Evolutionary conservation across 1,140 invertebrate genomes (phyloP), one percentile per base, ranked within the genome.

Genomic region (Drosophila auraria): DNA sequence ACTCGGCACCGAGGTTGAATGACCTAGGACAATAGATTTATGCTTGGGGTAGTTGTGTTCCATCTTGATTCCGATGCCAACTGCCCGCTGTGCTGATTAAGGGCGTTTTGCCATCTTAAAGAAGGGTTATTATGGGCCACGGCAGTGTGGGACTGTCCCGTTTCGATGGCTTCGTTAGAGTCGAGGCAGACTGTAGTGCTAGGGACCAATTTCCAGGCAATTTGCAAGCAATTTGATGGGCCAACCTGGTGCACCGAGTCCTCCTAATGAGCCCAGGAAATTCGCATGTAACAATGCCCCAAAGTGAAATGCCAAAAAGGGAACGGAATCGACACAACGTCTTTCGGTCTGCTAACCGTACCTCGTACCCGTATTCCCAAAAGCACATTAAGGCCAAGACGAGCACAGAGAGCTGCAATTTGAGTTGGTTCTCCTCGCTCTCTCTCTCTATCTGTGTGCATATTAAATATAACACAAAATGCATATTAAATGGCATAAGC

Each of bases 401-500:
- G 77, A 80, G 74, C 73, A 70, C 73, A 70, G 65, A 64, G 65
- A 72, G 72, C 68, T 75, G 74, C 84, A 87, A 84, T 87, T 84
- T 63, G 70, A 89, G 56, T 87, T 87, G 83, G 80, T n/a, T 40
- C 63, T 56, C 36, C 38, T 60, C 61, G 63, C 61, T 30, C 27
- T 30, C 44, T 36, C 33, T 40, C 45, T 68, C 68, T 58, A 50
- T 80, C 60, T 68, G 59, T 87, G 78, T 87, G 84, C 84, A 87
- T 87, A 91, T 91, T 91, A 91, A 91, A 91, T 91, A 91, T 91
- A 83, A 91, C 84, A 89, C 89, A 91, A 91, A 91, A 91, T 91
- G 83, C 89, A 91, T 91, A 91, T 91, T 91, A 91, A 91, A 91
- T 91, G 83, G 77, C 84, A 86, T 89, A 89, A 89, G 84, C 84